These are phyloP conservation scores for Allygus modestus DNA, from an alignment of 2,888 invertebrate species.

Conservation along the genomic window DNA sequence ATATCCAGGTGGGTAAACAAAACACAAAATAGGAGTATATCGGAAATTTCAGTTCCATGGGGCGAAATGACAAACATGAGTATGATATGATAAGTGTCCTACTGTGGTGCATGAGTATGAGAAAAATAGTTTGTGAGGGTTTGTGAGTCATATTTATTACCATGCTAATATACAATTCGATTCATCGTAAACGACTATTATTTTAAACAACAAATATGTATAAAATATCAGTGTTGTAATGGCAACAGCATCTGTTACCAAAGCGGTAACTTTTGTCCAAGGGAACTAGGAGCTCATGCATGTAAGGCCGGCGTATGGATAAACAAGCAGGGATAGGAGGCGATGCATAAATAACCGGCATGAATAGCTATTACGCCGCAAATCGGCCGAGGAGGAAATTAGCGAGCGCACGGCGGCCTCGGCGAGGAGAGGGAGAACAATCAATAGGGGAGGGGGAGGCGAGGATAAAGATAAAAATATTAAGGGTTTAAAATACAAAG, in stretches of 20 bases:
- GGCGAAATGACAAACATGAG: no score
- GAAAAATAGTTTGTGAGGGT: no score
- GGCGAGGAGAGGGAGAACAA: slow-evolving; percentile 1
- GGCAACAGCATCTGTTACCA: background rate
- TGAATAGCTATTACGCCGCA: slow-evolving; percentile 9
- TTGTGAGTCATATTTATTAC: no score
- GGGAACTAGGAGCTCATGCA: background rate
- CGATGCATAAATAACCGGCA: slow-evolving; percentile 11
- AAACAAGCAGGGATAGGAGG: background rate
- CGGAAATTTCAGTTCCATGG: no score
- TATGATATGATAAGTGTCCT: no score
- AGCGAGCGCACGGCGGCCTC: background rate
- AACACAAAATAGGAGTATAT: no score
- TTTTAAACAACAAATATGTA: no score
- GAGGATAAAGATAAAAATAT: slow-evolving; percentile 52
- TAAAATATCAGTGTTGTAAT: background rate
- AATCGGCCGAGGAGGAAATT: slow-evolving; percentile 40
- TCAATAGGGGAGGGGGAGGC: slow-evolving; percentile 9
- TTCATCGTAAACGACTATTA: no score
- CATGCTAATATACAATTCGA: no score
- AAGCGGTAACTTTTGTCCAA: background rate
- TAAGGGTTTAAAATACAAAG: slow-evolving; percentile 50
- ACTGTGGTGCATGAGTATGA: no score
- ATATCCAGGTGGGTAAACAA: no score
- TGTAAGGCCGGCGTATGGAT: slow-evolving; percentile 18